Evolutionary conservation across 1,140 invertebrate genomes (phyloP).

Genomic region (Drosophila serrata): DNA sequence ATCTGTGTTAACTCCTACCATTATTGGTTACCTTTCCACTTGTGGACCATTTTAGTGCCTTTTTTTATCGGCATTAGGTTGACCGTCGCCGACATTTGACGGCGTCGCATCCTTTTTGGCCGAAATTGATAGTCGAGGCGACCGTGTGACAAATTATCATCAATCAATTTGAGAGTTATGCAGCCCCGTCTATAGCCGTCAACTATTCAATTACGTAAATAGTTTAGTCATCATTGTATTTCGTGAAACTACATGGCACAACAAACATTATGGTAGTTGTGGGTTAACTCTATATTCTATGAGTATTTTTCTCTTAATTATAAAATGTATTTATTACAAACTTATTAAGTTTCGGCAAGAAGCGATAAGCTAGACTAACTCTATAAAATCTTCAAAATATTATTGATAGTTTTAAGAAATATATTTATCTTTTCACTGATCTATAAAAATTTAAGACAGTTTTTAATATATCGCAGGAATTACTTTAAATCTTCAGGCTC

Average conservation of each 20-base stretch:
- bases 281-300: neutral
- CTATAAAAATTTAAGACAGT: no score
- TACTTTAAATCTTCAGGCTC: neutral
- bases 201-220: slow-evolving; percentile 18
- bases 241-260: neutral
- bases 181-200: slow-evolving; percentile 17
- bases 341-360: rapidly evolving
- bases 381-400: neutral
- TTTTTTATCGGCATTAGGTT: slow-evolving; percentile 49
- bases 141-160: slow-evolving; percentile 80
- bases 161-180: slow-evolving; percentile 62
- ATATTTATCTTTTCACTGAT: no score
- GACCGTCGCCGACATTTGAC: slow-evolving; percentile 35
- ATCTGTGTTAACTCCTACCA: slow-evolving; percentile 28
- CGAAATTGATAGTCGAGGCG: slow-evolving; percentile 61
- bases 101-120: slow-evolving; percentile 63
- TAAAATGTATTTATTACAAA: neutral
- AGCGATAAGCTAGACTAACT: no score
- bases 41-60: slow-evolving; percentile 29
- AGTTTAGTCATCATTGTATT: slow-evolving; percentile 20
- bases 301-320: neutral
- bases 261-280: neutral
- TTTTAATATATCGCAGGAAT: no score
- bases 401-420: neutral
- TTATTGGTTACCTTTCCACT: neutral